Conservation (phyloP, 1,140 invertebrate species). For the Druon quercuslanigerum region DNA sequence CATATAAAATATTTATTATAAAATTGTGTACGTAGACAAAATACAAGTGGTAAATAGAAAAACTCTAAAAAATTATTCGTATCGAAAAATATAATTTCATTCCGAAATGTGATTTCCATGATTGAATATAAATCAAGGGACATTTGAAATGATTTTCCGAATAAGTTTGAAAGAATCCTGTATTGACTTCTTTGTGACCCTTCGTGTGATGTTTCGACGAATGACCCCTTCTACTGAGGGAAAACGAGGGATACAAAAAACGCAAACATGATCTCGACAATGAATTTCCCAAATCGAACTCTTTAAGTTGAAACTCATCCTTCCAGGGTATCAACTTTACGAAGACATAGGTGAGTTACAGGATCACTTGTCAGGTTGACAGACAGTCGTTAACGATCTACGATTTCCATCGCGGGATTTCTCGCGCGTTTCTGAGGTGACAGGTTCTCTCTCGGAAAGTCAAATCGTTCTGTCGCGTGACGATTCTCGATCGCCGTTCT, state of each 20-base stretch:
- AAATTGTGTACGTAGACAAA: no score
- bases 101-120: no score
- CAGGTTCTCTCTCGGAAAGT: conserved; percentile 37
- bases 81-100: no score
- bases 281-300: conserved; percentile 17
- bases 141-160: no score
- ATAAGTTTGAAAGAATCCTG: no score
- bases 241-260: neutral
- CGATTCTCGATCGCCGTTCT: conserved; percentile 30
- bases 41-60: no score
- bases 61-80: no score
- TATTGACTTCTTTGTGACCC: no score
- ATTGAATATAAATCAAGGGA: no score
- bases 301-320: conserved; percentile 10
- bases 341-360: conserved; percentile 56
- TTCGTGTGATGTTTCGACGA: no score
- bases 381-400: conserved; percentile 56
- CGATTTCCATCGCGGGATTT: conserved; percentile 57
- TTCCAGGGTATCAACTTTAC: conserved; percentile 47
- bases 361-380: conserved; percentile 55
- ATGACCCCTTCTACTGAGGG: no score
- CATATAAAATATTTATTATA: no score
- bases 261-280: neutral
- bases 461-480: conserved; percentile 25
- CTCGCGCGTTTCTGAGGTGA: conserved; percentile 53